Base-by-base conservation (phyloP, 2,888 invertebrate species). In the Andrena hattorfiana region DNA sequence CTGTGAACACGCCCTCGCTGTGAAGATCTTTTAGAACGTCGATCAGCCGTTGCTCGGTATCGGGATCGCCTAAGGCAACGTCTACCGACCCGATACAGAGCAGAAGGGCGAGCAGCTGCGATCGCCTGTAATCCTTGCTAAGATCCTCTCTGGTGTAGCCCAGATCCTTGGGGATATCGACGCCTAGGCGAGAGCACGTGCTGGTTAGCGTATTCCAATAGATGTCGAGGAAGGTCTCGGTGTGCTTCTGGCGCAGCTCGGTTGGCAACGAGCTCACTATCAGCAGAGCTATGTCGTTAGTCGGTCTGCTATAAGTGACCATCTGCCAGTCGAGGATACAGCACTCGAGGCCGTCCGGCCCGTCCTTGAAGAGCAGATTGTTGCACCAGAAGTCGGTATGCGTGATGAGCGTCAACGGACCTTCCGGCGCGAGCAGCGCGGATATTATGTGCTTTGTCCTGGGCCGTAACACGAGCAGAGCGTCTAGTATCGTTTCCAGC, bases 371-470 rank as follows among this genome's bases (percentile, higher is more conserved):
- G 81, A 97, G 94, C 20, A 97, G 95, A 94, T 97, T 97, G 88
- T 97, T 97, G 92, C 97, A 97, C 97, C 97, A 97, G 93, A 97
- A 97, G 92, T 97, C 97, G 0, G 97, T 97, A 93, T 97, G 97
- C 0, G 97, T 97, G 80, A 97, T 96, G 6, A 97, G 95, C 0
- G 97, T 97, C 90, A 96, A 94, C 0, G 97, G 97, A 90, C 97
- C 97, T 67, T 96, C 95, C 0, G 97, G 97, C 63, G 96, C 95
- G 42, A 97, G 94, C 7, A 97, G 94, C 2, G 96, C 96, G 26
- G 97, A 96, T 30, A 97, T 96, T 63, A 97, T 95, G 23, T 96
- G 95, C 89, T 97, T 97, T 13, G 97, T 97, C 79, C 96, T 95
- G 0, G 96, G 96, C 83, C 96, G 95, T 5, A 96, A 94, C 0